Conservation (phyloP, 2,888 invertebrate genomes). For the Agonopterix heracliana region DNA sequence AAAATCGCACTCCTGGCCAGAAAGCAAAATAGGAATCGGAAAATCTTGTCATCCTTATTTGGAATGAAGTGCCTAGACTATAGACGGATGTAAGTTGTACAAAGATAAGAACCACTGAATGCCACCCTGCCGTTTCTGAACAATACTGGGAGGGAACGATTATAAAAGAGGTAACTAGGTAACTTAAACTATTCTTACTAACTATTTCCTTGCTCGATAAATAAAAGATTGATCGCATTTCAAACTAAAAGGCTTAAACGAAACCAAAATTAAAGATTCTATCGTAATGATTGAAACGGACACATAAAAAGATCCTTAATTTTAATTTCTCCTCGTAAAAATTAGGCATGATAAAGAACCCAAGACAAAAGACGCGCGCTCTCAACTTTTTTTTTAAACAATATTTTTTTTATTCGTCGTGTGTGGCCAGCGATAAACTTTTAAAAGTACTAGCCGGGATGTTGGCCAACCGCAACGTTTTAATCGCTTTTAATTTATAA, state of each 20-base stretch:
- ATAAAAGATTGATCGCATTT: not conserved
- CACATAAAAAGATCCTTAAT: constrained; percentile 18
- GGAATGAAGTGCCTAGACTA: too few relatives aligned
- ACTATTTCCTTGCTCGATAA: too few relatives aligned
- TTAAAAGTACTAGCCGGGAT: constrained; percentile 36
- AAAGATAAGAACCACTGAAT: too few relatives aligned
- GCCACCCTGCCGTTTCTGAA: too few relatives aligned
- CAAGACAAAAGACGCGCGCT: constrained; percentile 4
- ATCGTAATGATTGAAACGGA: constrained; percentile 19
- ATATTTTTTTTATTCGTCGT: constrained; percentile 32
- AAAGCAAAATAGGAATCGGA: too few relatives aligned
- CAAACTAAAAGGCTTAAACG: not conserved
- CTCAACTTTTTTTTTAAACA: constrained; percentile 7
- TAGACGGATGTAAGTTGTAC: too few relatives aligned
- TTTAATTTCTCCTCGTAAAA: constrained; percentile 14
- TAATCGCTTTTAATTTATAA: constrained; percentile 45
- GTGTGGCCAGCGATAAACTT: constrained; percentile 46
- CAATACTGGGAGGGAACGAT: too few relatives aligned
- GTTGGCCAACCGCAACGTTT: constrained; percentile 42
- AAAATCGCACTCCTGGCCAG: too few relatives aligned
- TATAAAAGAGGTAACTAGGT: too few relatives aligned
- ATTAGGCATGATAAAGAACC: constrained; percentile 9
- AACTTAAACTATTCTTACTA: too few relatives aligned
- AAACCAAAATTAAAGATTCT: constrained; percentile 11
- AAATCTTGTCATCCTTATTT: too few relatives aligned